Evolutionary conservation across 2,888 invertebrate species (phyloP).

Genomic region (Monochamus alternatus): DNA sequence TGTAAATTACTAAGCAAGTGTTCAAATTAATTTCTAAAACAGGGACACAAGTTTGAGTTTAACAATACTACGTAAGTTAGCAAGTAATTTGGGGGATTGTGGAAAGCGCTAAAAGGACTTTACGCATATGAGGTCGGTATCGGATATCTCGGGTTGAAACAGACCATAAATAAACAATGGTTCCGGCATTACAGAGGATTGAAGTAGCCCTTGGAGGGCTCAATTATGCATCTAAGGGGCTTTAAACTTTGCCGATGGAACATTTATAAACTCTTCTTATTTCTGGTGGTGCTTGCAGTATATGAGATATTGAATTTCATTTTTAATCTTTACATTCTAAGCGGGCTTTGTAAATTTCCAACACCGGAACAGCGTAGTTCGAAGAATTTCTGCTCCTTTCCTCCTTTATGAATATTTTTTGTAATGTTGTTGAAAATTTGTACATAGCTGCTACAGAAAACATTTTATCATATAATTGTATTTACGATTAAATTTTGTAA

Average conservation of each 20-base stretch:
- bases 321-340: too few species aligned
- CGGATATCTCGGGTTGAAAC: slow-evolving; percentile 32
- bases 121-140: slow-evolving; percentile 34
- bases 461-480: too few species aligned
- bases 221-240: slow-evolving; percentile 34
- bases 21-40: slow-evolving; percentile 36
- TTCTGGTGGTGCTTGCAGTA: not conserved
- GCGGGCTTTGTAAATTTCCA: not conserved
- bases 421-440: not conserved
- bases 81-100: slow-evolving; percentile 43
- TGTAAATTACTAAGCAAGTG: slow-evolving; percentile 35
- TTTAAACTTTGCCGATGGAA: slow-evolving; percentile 22
- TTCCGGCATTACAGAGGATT: slow-evolving; percentile 34
- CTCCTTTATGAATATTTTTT: slow-evolving; percentile 2
- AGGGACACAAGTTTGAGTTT: slow-evolving; percentile 36
- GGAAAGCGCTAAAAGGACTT: slow-evolving; percentile 32
- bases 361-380: not conserved
- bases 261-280: slow-evolving; percentile 20
- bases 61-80: slow-evolving; percentile 37
- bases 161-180: slow-evolving; percentile 37
- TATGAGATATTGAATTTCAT: too few species aligned
- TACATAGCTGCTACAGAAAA: too few species aligned
- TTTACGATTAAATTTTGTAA: too few species aligned
- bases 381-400: not conserved
- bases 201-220: slow-evolving; percentile 34